phyloP scores from a whole-genome alignment of 2,113 vertebrate species.

The Clarias magur region DNA sequence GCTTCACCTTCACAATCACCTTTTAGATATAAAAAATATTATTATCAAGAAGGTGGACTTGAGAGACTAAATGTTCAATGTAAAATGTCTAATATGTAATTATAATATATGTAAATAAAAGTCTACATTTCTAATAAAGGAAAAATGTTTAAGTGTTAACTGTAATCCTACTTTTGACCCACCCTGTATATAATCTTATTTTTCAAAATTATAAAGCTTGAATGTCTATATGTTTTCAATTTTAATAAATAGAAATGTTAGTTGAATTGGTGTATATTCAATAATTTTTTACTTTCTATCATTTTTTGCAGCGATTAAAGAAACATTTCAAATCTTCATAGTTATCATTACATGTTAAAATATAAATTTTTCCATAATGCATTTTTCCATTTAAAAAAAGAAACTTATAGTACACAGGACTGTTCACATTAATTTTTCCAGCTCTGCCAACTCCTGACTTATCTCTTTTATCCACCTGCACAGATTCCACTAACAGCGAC shows the following conservation, averaged over 20 bases:
- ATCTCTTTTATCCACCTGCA: constrained; percentile 42
- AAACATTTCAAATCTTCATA: neutral
- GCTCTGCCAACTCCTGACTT: neutral
- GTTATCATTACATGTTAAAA: neutral
- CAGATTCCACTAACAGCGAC: constrained; percentile 86
- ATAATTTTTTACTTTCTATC: neutral
- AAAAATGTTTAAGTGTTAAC: too few relatives aligned
- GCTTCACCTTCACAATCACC: too few relatives aligned
- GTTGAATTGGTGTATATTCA: neutral
- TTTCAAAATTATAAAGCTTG: neutral
- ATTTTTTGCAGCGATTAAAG: neutral
- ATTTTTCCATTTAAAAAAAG: neutral
- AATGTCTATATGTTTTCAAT: neutral
- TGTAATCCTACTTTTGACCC: too few relatives aligned
- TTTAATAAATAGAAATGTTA: neutral
- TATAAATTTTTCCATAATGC: neutral
- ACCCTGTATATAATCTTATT: neutral
- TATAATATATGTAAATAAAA: too few relatives aligned
- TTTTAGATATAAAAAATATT: too few relatives aligned
- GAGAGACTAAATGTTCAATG: too few relatives aligned
- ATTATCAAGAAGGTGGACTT: too few relatives aligned
- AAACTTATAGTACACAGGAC: neutral
- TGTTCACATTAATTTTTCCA: constrained; percentile 11
- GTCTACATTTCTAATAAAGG: too few relatives aligned
- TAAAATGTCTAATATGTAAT: too few relatives aligned